These are phyloP conservation scores for Physeter macrocephalus DNA, from an alignment of 2,113 vertebrate species.

Conservation along the genomic window DNA sequence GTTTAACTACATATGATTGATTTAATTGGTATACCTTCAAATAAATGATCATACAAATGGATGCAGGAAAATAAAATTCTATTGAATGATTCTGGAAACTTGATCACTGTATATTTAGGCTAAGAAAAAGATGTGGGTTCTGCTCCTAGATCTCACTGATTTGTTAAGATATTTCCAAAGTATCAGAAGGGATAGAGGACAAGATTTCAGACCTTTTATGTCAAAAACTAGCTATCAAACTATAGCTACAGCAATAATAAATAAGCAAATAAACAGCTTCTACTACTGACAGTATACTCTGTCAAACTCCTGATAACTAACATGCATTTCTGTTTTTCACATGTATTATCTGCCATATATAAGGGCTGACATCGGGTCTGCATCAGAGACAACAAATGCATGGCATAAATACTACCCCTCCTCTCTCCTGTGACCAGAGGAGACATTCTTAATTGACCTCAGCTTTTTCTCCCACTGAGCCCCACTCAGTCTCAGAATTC, in stretches of 20 bases:
- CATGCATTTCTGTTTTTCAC: neutral
- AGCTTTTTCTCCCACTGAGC: neutral
- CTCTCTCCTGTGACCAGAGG: neutral
- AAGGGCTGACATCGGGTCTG: neutral
- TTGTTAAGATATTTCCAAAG: neutral
- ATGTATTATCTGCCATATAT: neutral
- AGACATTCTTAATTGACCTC: neutral
- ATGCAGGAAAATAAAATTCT: conserved; percentile 1
- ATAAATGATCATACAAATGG: neutral
- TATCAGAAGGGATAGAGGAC: neutral
- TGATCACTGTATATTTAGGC: neutral
- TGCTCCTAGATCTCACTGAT: neutral
- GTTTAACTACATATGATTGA: neutral
- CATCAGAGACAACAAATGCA: neutral
- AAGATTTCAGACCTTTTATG: neutral
- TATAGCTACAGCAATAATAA: neutral
- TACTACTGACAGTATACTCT: neutral
- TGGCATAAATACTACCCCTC: neutral
- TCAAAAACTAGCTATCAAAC: neutral
- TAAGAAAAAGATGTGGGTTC: neutral
- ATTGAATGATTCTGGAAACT: neutral
- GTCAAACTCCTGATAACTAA: neutral
- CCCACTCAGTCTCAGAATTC: neutral
- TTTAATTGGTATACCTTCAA: neutral
- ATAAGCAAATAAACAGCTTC: neutral